These are phyloP conservation scores for Phalacrocorax carbo DNA, from an alignment of 2,113 vertebrate genomes.

Conservation along the genomic window DNA sequence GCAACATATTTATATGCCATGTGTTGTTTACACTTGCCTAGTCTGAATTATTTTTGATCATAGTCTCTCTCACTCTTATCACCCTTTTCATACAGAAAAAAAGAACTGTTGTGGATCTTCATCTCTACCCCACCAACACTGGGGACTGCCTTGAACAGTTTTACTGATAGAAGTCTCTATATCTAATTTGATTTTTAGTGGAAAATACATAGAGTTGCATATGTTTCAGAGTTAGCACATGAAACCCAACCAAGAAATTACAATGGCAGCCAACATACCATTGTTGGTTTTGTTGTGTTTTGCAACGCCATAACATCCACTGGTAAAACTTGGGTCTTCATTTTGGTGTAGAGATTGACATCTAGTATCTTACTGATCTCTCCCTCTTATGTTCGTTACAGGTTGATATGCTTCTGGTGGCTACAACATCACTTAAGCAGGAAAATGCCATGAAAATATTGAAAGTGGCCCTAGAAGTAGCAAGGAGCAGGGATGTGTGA, in stretches of 20 bases:
- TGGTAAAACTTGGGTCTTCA: background rate
- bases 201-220: background rate
- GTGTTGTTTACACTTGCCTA: background rate
- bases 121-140: background rate
- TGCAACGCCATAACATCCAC: background rate
- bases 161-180: background rate
- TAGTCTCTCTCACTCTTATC: background rate
- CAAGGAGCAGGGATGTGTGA: background rate
- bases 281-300: background rate
- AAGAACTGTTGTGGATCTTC: background rate
- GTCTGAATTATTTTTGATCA: background rate
- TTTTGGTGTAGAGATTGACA: background rate
- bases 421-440: background rate
- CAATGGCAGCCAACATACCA: background rate
- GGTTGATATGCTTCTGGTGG: background rate
- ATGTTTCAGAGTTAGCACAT: background rate
- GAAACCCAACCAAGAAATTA: background rate
- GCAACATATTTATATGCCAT: background rate
- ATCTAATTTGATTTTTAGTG: background rate
- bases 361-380: accelerated
- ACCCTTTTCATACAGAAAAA: background rate
- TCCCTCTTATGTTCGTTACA: accelerated
- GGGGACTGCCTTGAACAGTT: background rate
- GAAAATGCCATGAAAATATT: background rate
- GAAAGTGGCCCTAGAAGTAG: background rate